Evolutionary conservation across 2,888 invertebrate genomes (phyloP).

Genomic region (Eudasyphora cyanicolor): DNA sequence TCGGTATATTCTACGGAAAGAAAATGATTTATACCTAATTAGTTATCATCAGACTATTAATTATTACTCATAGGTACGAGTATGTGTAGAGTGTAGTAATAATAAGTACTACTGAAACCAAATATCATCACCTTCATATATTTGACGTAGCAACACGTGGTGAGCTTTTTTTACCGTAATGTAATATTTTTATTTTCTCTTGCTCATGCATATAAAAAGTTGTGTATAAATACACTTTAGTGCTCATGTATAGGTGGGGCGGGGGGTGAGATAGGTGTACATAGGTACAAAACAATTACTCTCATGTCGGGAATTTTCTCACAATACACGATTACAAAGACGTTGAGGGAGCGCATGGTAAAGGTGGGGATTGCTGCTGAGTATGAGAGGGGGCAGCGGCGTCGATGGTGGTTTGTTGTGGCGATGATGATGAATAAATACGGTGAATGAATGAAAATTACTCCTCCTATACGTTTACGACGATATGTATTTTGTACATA

Average conservation of each 20-base stretch:
- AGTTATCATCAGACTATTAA: neutral
- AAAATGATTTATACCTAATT: neutral
- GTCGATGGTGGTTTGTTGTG: neutral
- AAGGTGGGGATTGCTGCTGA: too few relatives aligned
- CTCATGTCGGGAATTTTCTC: neutral
- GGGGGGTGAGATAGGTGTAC: too few relatives aligned
- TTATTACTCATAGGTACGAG: neutral
- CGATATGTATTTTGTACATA: neutral
- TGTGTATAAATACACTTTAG: neutral
- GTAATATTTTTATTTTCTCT: slow-evolving; percentile 1
- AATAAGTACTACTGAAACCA: neutral
- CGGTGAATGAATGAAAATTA: slow-evolving; percentile 24
- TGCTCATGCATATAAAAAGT: too few relatives aligned
- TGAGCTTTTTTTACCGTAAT: slow-evolving; percentile 7
- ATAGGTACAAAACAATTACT: neutral
- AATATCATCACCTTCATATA: slow-evolving; percentile 5
- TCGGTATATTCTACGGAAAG: neutral
- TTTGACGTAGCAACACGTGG: slow-evolving; percentile 29
- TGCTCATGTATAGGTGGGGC: too few relatives aligned
- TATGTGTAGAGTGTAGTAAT: neutral
- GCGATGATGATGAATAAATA: neutral
- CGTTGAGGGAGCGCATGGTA: too few relatives aligned
- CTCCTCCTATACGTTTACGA: slow-evolving; percentile 14
- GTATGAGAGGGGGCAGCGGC: neutral
- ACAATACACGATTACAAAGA: slow-evolving; percentile 11